These are phyloP conservation scores for Cremastinae sp. DNA, from an alignment of 2,888 invertebrate species.

Conservation along the genomic window DNA sequence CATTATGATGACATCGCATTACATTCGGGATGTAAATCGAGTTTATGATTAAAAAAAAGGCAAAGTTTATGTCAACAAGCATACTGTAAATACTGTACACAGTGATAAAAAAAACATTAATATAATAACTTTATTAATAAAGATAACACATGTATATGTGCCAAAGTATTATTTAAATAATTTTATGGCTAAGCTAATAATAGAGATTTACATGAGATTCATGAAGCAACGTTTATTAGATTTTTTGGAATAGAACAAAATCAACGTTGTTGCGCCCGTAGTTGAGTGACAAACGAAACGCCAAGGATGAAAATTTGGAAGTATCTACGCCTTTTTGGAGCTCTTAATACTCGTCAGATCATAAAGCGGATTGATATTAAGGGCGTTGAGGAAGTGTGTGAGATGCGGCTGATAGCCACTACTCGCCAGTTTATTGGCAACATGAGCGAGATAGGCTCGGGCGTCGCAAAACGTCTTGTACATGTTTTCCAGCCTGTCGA, in stretches of 20 bases:
- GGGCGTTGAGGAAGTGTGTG: constrained; percentile 84
- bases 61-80: neutral
- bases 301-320: neutral
- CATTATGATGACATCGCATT: too few relatives aligned
- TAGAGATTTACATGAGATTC: constrained; percentile 23
- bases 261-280: neutral
- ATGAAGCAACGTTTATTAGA: neutral
- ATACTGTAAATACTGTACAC: constrained; percentile 58
- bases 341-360: constrained; percentile 58
- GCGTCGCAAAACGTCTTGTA: constrained; percentile 84
- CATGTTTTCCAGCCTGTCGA: constrained; percentile 82
- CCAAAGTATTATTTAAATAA: neutral
- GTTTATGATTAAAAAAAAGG: neutral
- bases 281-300: neutral
- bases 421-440: constrained; percentile 84
- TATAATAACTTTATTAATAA: constrained; percentile 55
- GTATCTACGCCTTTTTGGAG: constrained; percentile 37
- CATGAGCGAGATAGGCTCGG: constrained; percentile 84
- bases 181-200: constrained; percentile 2
- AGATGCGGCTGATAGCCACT: constrained; percentile 87
- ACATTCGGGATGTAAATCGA: constrained; percentile 14
- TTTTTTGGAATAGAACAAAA: neutral
- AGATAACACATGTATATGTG: constrained; percentile 23
- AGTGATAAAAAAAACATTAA: constrained; percentile 47
- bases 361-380: constrained; percentile 84